Evolutionary conservation across 2,797 vertebrate genomes (phyloP).

Genomic region (Molossus molossus): DNA sequence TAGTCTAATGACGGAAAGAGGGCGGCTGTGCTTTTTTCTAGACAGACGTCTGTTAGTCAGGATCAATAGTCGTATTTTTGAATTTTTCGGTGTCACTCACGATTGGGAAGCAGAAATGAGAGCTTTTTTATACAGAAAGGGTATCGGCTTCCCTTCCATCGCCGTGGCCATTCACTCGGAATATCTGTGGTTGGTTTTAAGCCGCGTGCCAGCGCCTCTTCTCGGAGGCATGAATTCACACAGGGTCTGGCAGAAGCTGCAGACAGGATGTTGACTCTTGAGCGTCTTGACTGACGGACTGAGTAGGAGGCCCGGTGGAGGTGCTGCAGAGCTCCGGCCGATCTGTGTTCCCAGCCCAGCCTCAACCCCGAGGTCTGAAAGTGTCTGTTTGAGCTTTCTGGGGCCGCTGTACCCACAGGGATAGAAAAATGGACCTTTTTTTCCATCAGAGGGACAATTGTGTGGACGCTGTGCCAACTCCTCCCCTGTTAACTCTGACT

Average conservation of each 20-base stretch:
- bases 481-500: neutral
- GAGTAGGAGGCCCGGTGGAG: slow-evolving; percentile 17
- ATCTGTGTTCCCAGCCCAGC: slow-evolving; percentile 40
- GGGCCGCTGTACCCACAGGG: neutral
- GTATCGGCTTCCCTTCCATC: neutral
- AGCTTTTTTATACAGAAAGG: neutral
- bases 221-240: slow-evolving; percentile 61
- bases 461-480: neutral
- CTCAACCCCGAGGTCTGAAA: slow-evolving; percentile 30
- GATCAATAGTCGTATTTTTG: slow-evolving; percentile 27
- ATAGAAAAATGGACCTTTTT: slow-evolving; percentile 39
- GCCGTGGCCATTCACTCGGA: neutral
- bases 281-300: slow-evolving; percentile 62
- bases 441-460: neutral
- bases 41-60: slow-evolving; percentile 24
- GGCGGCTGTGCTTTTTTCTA: slow-evolving; percentile 38
- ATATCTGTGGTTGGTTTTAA: slow-evolving; percentile 69
- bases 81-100: neutral
- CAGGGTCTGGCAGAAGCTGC: slow-evolving; percentile 66
- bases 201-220: slow-evolving; percentile 37
- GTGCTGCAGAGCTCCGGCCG: neutral
- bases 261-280: slow-evolving; percentile 72
- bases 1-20: slow-evolving; percentile 42
- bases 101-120: slow-evolving; percentile 22
- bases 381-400: slow-evolving; percentile 50